Percentiles rank a stretch among this genome's conserved stretches.
phyloP scores from a whole-genome alignment of 2,888 invertebrate genomes.

The Orthosia gothica region DNA sequence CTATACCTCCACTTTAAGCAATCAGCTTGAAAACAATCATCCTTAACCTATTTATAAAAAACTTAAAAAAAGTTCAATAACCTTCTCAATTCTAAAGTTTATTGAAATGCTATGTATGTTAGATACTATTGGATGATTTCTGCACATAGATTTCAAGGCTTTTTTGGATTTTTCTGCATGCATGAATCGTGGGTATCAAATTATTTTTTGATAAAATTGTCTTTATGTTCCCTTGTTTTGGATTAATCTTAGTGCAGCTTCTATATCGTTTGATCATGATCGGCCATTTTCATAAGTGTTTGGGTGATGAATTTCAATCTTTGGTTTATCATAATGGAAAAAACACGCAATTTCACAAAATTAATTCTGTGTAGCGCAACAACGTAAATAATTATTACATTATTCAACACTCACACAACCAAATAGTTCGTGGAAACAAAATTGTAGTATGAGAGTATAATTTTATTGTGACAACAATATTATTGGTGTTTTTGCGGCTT shows the following conservation, averaged over 20 bases:
- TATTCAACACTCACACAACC: slow-evolving; percentile 14
- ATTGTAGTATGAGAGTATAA: neutral
- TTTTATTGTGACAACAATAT: neutral
- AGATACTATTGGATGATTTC: neutral
- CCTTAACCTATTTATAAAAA: too few relatives aligned
- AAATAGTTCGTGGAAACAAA: slow-evolving; percentile 15
- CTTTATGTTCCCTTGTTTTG: too few relatives aligned
- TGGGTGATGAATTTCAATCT: slow-evolving; percentile 19
- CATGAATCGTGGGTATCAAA: too few relatives aligned
- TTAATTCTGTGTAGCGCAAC: slow-evolving; percentile 8
- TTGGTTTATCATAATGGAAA: slow-evolving; percentile 19
- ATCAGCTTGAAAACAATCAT: too few relatives aligned
- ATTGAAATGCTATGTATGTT: too few relatives aligned
- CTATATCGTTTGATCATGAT: slow-evolving; percentile 1
- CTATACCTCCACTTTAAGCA: too few relatives aligned
- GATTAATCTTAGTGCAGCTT: neutral
- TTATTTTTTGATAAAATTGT: too few relatives aligned
- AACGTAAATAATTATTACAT: slow-evolving; percentile 17
- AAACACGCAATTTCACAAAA: slow-evolving; percentile 12
- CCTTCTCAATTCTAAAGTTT: too few relatives aligned
- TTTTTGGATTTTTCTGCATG: too few relatives aligned
- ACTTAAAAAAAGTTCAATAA: too few relatives aligned
- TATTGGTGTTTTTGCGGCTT: slow-evolving; percentile 12
- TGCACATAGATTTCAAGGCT: neutral
- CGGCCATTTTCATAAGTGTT: neutral